These are phyloP conservation scores for Spheniscus humboldti DNA, from an alignment of 2,797 vertebrate genomes.

Conservation along the genomic window DNA sequence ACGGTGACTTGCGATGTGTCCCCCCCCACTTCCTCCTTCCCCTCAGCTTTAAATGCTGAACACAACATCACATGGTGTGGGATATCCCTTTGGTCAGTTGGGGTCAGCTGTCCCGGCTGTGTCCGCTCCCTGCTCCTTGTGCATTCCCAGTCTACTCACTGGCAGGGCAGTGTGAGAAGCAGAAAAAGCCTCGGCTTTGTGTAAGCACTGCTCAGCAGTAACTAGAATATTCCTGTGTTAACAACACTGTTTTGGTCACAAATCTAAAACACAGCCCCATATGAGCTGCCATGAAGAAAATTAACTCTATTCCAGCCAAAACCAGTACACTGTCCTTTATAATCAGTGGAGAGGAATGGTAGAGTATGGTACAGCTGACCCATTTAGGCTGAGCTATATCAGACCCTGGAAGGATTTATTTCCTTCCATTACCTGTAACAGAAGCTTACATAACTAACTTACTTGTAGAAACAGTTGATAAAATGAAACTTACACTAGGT, in stretches of 20 bases:
- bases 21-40: not conserved
- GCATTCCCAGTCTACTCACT: rapidly evolving
- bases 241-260: not conserved
- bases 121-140: not conserved
- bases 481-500: not conserved
- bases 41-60: not conserved
- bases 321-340: not conserved
- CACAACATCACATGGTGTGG: not conserved
- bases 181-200: rapidly evolving
- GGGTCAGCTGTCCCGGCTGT: not conserved
- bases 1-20: too few species aligned
- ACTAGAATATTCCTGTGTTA: not conserved
- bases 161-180: not conserved
- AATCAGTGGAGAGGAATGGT: not conserved
- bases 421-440: not conserved
- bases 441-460: not conserved
- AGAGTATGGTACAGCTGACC: too few species aligned
- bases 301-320: not conserved
- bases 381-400: not conserved
- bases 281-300: not conserved
- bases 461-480: not conserved
- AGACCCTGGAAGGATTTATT: not conserved
- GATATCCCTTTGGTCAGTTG: not conserved
- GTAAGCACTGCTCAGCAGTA: not conserved
- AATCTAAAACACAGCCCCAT: not conserved